phyloP scores from a whole-genome alignment of 2,888 invertebrate genomes.

The Scaptomyza polygonia region DNA sequence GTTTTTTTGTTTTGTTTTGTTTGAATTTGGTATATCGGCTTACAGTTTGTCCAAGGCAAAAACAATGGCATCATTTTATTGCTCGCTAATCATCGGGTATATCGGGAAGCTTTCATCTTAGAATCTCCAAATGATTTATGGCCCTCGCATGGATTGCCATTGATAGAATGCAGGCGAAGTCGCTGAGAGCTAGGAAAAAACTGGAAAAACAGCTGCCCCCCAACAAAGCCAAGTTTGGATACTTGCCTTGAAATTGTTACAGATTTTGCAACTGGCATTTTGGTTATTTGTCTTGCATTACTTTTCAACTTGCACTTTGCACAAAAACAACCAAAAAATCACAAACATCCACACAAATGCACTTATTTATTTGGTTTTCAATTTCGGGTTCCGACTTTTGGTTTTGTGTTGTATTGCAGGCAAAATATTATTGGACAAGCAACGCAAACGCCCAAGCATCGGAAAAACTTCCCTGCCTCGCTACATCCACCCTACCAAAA shows the following conservation, averaged over 20 bases:
- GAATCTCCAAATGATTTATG: constrained; percentile 71
- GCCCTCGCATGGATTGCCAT: constrained; percentile 64
- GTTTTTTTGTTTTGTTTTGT: background rate
- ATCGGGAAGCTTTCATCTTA: constrained; percentile 59
- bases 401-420: constrained; percentile 42
- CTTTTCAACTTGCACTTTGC: constrained; percentile 59
- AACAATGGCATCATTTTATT: constrained; percentile 52
- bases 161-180: constrained; percentile 55
- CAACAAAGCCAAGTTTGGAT: constrained; percentile 8
- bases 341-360: constrained; percentile 26
- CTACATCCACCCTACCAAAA: background rate
- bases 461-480: background rate
- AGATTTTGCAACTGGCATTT: constrained; percentile 58
- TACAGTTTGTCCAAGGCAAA: constrained; percentile 12
- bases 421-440: constrained; percentile 48
- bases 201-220: constrained; percentile 13
- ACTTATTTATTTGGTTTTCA: constrained; percentile 61
- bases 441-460: background rate
- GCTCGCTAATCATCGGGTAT: constrained; percentile 62
- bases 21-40: constrained; percentile 5
- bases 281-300: constrained; percentile 70
- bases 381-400: constrained; percentile 56
- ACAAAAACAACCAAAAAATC: constrained; percentile 24
- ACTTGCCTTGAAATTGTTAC: constrained; percentile 47
- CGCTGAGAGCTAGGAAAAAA: constrained; percentile 3